Conservation (phyloP, 2,797 vertebrate genomes). For the Emys orbicularis region DNA sequence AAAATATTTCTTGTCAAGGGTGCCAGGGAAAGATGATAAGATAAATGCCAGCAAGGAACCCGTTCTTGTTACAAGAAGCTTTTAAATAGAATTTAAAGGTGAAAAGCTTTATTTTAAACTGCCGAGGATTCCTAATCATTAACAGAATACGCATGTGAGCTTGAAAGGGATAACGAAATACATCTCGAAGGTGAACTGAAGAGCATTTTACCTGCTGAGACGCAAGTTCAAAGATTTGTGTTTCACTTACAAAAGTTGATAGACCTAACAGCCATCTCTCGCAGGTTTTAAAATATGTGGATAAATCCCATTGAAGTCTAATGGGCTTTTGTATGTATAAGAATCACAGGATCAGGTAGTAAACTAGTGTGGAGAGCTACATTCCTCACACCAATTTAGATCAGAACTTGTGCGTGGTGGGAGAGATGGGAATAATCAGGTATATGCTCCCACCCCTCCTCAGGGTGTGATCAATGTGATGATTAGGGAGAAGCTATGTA, state of each 20-base stretch:
- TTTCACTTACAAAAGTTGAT: neutral
- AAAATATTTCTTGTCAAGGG: neutral
- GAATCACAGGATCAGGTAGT: neutral
- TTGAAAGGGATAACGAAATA: neutral
- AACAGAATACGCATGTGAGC: neutral
- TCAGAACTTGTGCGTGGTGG: neutral
- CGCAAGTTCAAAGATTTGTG: neutral
- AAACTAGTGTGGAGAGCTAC: neutral
- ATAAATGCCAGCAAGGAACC: constrained; percentile 9
- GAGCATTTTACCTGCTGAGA: neutral
- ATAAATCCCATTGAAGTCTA: neutral
- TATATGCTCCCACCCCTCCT: neutral
- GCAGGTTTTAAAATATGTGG: neutral
- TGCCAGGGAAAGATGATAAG: constrained; percentile 1
- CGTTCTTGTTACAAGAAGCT: neutral
- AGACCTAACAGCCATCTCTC: neutral
- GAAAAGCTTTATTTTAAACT: constrained; percentile 52
- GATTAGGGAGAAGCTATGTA: neutral
- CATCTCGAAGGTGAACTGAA: constrained; percentile 38
- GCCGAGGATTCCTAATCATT: constrained; percentile 35
- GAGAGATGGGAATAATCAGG: neutral
- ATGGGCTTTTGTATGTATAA: neutral
- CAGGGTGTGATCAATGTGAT: neutral
- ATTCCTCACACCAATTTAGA: neutral
- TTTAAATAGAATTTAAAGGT: constrained; percentile 28